phyloP scores from a whole-genome alignment of 2,888 invertebrate species.

The Napeogenes sylphis region DNA sequence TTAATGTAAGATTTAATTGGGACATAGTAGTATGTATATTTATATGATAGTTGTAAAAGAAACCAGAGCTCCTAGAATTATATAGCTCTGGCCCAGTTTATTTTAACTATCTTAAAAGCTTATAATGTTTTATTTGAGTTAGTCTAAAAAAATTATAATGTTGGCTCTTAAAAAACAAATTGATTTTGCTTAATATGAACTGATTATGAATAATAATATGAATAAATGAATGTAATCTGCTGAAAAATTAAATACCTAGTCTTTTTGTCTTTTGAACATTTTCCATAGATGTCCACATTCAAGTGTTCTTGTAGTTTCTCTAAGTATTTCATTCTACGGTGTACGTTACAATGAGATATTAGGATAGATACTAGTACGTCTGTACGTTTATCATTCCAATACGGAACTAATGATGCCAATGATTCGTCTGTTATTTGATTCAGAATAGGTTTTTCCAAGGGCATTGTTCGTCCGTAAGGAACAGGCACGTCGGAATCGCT shows the following conservation, averaged over 20 bases:
- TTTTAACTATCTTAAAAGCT: too few relatives aligned
- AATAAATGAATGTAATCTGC: too few relatives aligned
- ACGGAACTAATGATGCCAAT: slow-evolving; percentile 45
- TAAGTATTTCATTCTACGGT: slow-evolving; percentile 73
- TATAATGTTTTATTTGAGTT: too few relatives aligned
- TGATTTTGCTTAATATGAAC: too few relatives aligned
- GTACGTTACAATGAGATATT: slow-evolving; percentile 77
- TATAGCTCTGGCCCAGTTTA: too few relatives aligned
- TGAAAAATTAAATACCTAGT: slow-evolving; percentile 32
- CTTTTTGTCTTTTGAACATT: slow-evolving; percentile 61
- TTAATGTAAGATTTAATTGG: too few relatives aligned
- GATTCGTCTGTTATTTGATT: slow-evolving; percentile 23
- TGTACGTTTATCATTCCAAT: slow-evolving; percentile 62
- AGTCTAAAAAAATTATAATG: too few relatives aligned
- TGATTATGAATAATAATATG: too few relatives aligned
- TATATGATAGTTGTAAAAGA: too few relatives aligned
- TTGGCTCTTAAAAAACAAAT: too few relatives aligned
- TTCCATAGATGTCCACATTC: slow-evolving; percentile 76
- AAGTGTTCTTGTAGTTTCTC: slow-evolving; percentile 77
- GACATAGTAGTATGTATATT: too few relatives aligned
- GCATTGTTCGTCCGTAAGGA: slow-evolving; percentile 80
- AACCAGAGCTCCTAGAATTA: too few relatives aligned
- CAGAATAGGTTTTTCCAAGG: slow-evolving; percentile 37
- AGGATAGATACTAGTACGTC: slow-evolving; percentile 74
- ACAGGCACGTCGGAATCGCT: slow-evolving; percentile 81